Evolutionary conservation across 2,797 vertebrate genomes (phyloP), one percentile per base, ranked within the genome.

Genomic region (Aeoliscus strigatus): DNA sequence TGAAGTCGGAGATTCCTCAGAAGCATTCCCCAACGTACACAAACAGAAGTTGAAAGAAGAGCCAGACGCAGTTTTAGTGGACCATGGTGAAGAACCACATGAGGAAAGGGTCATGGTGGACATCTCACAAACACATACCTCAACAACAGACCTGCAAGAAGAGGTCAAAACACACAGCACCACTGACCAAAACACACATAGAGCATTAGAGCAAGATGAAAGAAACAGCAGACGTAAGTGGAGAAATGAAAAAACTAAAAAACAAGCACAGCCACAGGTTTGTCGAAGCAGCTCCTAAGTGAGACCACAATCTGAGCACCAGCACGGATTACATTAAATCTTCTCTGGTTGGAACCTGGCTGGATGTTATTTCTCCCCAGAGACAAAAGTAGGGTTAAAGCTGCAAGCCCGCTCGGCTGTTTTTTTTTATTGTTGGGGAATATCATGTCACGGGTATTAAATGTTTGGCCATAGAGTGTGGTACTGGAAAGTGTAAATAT

Each of bases 391-490:
- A 76, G 70, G 83, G 79, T 82, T 77, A 62, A 65, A 74, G 66
- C 66, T 39, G 14, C 64, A 67, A 71, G 81, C 64, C 70, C 70
- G 70, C 43, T 81, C n/a, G n/a, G 65, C 78, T 79, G 79, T 79
- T 86, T 84, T 86, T 81, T 81, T 86, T 60, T 66, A 84, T 82
- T 35, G 70, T 84, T 86, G 83, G 88, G 83, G 86, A 80, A 90
- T 82, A 83, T 75, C 57, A 59, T 84, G 81, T 88, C 82, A 88
- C 77, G 50, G 17, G 33, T 68, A 84, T 82, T 81, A 79, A 80
- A 72, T 55, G 71, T 53, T 23, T 3, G 57, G 48, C 67, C 68
- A 59, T 21, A 1, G 70, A 66, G 73, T 69, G 63, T 63, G 55
- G 47, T 59, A 51, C 57, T 66, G 60, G 53, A 73, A 64, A 77